Percentiles rank a stretch among this genome's conserved stretches.
phyloP scores from a whole-genome alignment of 2,797 vertebrate species.

The Notamacropus eugenii region DNA sequence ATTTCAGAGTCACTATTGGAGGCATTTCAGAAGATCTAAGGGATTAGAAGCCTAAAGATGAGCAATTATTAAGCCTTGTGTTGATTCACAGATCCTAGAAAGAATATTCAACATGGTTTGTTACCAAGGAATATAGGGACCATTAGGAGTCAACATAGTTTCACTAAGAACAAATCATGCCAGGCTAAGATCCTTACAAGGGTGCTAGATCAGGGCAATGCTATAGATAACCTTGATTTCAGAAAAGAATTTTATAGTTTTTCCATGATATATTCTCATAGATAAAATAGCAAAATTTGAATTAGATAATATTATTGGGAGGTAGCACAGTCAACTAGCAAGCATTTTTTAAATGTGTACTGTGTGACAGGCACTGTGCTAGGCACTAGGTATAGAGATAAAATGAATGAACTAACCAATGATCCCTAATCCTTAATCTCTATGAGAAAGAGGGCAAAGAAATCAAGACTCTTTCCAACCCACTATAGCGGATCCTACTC shows the following conservation, averaged over 20 bases:
- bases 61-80: background rate
- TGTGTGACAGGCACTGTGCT: background rate
- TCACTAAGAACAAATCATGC: background rate
- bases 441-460: conserved; percentile 45
- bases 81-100: background rate
- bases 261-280: no score
- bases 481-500: background rate
- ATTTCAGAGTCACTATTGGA: background rate
- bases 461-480: conserved; percentile 49
- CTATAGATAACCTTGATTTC: background rate
- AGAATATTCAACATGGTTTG: background rate
- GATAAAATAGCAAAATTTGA: no score
- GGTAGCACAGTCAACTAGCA: background rate
- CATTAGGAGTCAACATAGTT: background rate
- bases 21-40: background rate
- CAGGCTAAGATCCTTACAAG: background rate
- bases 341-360: background rate
- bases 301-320: background rate
- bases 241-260: background rate
- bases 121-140: background rate
- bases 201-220: background rate
- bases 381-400: background rate
- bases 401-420: background rate
- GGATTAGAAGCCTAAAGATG: background rate
- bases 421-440: background rate